A percentile compares a stretch with the other conserved stretches of the same genome.
Conservation (phyloP, 2,113 vertebrate genomes). For the Vicugna pacos region DNA sequence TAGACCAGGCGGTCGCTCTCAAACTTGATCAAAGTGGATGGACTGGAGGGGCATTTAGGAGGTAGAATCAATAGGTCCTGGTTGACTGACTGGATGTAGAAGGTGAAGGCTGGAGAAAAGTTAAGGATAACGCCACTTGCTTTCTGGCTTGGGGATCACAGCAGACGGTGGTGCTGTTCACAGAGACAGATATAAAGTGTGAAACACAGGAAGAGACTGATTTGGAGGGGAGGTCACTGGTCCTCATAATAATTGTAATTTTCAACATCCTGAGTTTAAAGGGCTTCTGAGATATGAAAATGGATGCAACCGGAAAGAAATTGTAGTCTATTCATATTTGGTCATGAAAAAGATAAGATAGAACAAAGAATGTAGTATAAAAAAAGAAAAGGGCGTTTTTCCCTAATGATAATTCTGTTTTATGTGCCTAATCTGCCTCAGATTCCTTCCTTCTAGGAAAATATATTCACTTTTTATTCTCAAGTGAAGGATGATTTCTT, state of each 20-base stretch:
- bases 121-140: rapidly evolving
- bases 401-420: no score
- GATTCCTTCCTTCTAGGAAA: rapidly evolving
- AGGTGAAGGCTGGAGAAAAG: neutral
- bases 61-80: neutral
- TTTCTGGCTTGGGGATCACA: rapidly evolving
- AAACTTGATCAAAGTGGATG: rapidly evolving
- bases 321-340: neutral
- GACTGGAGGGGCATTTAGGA: neutral
- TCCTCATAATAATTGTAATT: neutral
- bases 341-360: neutral
- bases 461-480: rapidly evolving
- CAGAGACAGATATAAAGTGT: no score
- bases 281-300: neutral
- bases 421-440: rapidly evolving
- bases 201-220: neutral
- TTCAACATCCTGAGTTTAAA: neutral
- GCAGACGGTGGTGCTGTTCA: rapidly evolving
- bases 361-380: neutral
- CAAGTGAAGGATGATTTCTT: neutral
- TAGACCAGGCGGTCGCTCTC: rapidly evolving
- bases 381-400: neutral
- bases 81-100: rapidly evolving
- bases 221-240: rapidly evolving
- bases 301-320: neutral